phyloP scores from a whole-genome alignment of 2,113 vertebrate genomes.

The Cercopithecus mona region DNA sequence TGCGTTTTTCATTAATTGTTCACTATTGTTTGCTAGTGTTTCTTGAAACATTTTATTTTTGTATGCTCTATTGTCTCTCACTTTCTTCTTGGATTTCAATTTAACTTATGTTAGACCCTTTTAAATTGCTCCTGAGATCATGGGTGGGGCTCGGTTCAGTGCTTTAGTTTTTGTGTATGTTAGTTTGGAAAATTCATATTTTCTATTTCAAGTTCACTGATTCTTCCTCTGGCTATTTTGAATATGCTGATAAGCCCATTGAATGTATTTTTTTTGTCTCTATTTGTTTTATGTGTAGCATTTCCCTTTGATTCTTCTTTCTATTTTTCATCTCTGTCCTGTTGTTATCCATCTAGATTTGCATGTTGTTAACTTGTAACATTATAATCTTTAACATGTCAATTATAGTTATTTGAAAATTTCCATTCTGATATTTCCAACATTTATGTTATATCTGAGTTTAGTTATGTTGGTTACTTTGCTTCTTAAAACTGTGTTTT shows the following conservation, averaged over 20 bases:
- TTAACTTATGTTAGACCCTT: too few relatives aligned
- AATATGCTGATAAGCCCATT: background rate
- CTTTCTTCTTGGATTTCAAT: background rate
- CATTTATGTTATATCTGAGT: background rate
- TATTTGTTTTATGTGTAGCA: background rate
- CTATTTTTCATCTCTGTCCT: background rate
- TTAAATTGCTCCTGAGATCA: background rate
- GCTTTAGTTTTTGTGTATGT: background rate
- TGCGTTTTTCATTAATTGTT: too few relatives aligned
- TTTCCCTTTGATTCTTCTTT: background rate
- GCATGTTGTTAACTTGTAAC: background rate
- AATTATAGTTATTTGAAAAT: background rate
- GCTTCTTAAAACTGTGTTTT: background rate
- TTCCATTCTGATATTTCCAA: background rate
- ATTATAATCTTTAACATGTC: background rate
- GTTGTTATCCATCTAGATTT: background rate
- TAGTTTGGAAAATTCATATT: background rate
- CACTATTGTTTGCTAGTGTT: too few relatives aligned
- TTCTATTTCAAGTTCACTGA: background rate
- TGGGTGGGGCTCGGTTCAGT: background rate
- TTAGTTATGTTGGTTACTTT: background rate
- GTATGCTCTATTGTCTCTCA: background rate
- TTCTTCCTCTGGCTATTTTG: too few relatives aligned
- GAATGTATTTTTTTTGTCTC: background rate
- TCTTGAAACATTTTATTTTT: too few relatives aligned